Percentiles rank a stretch among this genome's conserved stretches.
These are phyloP conservation scores for Eilema depressum DNA, from an alignment of 2,888 invertebrate genomes.

Conservation along the genomic window DNA sequence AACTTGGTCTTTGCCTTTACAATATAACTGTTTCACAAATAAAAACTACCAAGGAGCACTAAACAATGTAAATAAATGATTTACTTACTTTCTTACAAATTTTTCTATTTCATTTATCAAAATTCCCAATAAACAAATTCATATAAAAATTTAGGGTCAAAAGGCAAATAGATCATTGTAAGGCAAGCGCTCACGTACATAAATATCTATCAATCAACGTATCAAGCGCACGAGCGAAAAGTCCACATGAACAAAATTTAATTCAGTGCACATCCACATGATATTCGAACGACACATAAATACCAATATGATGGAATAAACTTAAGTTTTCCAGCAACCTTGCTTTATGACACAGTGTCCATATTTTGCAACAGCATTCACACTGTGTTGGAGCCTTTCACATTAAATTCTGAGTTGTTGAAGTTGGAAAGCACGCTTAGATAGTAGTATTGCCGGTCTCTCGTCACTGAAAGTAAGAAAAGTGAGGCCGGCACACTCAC, in stretches of 20 bases:
- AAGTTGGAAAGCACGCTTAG: constrained; percentile 58
- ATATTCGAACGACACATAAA: constrained; percentile 68
- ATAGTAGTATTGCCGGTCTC: constrained; percentile 62
- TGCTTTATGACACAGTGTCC: constrained; percentile 35
- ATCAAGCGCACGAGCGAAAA: constrained; percentile 62
- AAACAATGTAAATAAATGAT: no score
- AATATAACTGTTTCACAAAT: not conserved
- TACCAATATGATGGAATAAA: constrained; percentile 63
- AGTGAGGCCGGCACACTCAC: constrained; percentile 76
- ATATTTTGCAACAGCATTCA: constrained; percentile 30
- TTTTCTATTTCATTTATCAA: no score
- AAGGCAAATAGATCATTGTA: constrained; percentile 48
- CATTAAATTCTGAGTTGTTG: constrained; percentile 45
- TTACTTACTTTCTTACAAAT: no score
- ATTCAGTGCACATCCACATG: constrained; percentile 66
- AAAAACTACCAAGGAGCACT: not conserved
- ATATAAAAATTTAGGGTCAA: constrained; percentile 33
- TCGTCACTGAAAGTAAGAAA: constrained; percentile 84
- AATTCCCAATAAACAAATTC: constrained; percentile 26
- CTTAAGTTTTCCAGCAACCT: constrained; percentile 48
- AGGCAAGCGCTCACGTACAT: constrained; percentile 65
- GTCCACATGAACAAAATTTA: constrained; percentile 69
- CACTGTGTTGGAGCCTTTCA: constrained; percentile 46
- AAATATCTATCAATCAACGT: constrained; percentile 77
- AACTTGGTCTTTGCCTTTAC: no score